Conservation (phyloP, 2,888 invertebrate species). For the Chrysotoxum bicinctum region DNA sequence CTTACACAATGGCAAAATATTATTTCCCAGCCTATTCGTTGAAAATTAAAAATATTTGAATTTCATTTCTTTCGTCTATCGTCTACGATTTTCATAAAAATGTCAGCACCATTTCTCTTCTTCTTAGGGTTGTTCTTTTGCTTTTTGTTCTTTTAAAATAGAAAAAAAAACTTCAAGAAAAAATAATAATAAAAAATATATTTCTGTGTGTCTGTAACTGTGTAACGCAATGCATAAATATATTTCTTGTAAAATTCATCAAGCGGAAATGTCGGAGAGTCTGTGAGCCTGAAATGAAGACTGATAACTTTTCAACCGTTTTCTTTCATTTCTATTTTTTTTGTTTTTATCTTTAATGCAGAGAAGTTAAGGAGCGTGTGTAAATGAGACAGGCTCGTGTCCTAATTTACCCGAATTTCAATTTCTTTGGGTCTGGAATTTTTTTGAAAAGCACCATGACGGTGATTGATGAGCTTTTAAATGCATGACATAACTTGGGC, state of each 20-base stretch:
- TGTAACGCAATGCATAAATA: neutral
- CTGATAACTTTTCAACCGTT: constrained; percentile 53
- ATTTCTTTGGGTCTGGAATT: neutral
- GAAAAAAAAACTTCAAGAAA: constrained; percentile 9
- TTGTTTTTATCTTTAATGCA: neutral
- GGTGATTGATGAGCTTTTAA: constrained; percentile 10
- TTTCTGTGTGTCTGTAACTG: neutral
- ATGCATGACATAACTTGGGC: neutral
- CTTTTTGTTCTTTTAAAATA: neutral
- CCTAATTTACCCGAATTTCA: neutral
- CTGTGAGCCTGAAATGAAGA: constrained; percentile 48
- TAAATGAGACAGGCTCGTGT: neutral
- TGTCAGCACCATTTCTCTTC: constrained; percentile 27
- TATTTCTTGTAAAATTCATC: constrained; percentile 35
- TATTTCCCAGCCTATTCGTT: neutral
- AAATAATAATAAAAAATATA: neutral
- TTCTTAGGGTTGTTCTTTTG: neutral
- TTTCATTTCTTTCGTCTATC: constrained; percentile 28
- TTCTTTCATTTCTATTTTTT: neutral
- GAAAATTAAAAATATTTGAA: constrained; percentile 44
- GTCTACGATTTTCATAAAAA: constrained; percentile 34
- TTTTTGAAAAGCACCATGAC: neutral
- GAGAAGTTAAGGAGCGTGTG: neutral
- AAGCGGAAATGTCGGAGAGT: constrained; percentile 46
- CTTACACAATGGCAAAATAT: constrained; percentile 9